Base-by-base conservation (phyloP, 1,140 invertebrate species). In the Drosophila sucinea region DNA sequence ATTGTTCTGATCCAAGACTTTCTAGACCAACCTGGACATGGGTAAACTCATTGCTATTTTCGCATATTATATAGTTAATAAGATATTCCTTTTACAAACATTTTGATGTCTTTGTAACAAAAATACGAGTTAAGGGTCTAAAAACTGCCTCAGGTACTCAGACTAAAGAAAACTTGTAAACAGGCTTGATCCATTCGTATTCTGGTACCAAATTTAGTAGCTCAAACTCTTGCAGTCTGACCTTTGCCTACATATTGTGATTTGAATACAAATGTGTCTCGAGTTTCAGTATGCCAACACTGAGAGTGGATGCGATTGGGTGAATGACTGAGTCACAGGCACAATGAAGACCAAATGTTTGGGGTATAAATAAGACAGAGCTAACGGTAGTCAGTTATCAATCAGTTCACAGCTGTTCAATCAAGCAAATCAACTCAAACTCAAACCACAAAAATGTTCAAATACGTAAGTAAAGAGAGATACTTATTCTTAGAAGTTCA, bases 381-480 rank as follows among this genome's bases (percentile, higher is more conserved):
- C 7, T 58, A 58, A 58, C 56, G 32, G 56, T 58, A 58, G 17
- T 10, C 35, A 33, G 60, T 1, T 8, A 79, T 68, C 78, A 81
- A 51, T 44, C 54, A 70, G 61, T 30, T 77, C 60, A 29, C 60
- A 81, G 67, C 41, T 44, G 54, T 66, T 63, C 11, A 70, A 25
- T n/a, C 54, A 65, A 81, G 29, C 64, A 60, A 70, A 8, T 51
- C 23, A 57, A 63, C 2, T 57, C n/a, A 23, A 17, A 17, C 27
- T 5, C 63, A 83, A 76, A 17, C 17, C 17, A 17, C 17, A 17
- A 17, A 17, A 4, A 90, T 90, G 82, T 86, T 83, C 77, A 86
- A 89, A 78, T 78, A 29, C 66, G 82, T 86, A 64, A 90, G 80
- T 81, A 23, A 35, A 29, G 0, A 8, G 0, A 10, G 3, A 41